Base-by-base conservation (phyloP, 2,113 vertebrate genomes). In the Morone chrysops region DNA sequence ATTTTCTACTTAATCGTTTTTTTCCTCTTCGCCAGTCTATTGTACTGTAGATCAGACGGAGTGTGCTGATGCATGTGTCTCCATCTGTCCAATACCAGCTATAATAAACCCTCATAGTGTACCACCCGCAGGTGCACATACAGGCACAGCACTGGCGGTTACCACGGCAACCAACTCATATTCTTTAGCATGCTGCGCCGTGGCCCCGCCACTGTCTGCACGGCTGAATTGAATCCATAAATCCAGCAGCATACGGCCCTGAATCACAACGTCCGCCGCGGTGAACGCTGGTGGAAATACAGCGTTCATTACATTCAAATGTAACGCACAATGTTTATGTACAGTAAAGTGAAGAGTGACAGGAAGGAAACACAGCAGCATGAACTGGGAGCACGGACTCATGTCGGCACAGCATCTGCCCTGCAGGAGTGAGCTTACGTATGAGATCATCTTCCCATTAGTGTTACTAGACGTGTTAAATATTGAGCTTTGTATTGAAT, bases 81-180 rank as follows among this genome's bases (percentile, higher is more conserved):
- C 78, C 90, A 81, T 82, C 79, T 85, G 90, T 72, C 74, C 69
- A 38, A 17, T 8, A 48, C 20, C 77, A 72, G 74, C 60, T 36
- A 70, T n/a, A 77, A 81, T 53, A 90, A 69, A 43, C 47, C 54
- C 40, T 65, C 54, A n/a, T 20, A 57, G n/a, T 56, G 71, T 41
- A 31, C 61, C 50, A 36, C 80, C 75, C 0, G 57, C 84, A 79
- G 80, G 61, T 50, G 66, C 57, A 62, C 59, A 67, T 5, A 59
- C 48, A 36, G 50, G 43, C 63, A n/a, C 40, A 6, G 63, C 60
- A 50, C 43, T 22, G 73, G 5, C 7, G 25, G 90, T 93, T 87
- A 54, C 90, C 84, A 81, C 25, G 72, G 86, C 86, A 89, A 92
- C 92, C 41, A 2, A 43, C 59, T 9, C 9, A 62, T 57, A 51